Evolutionary conservation across 2,797 vertebrate species (phyloP), one percentile per base, ranked within the genome.

Genomic region (Sebastes miniatus): DNA sequence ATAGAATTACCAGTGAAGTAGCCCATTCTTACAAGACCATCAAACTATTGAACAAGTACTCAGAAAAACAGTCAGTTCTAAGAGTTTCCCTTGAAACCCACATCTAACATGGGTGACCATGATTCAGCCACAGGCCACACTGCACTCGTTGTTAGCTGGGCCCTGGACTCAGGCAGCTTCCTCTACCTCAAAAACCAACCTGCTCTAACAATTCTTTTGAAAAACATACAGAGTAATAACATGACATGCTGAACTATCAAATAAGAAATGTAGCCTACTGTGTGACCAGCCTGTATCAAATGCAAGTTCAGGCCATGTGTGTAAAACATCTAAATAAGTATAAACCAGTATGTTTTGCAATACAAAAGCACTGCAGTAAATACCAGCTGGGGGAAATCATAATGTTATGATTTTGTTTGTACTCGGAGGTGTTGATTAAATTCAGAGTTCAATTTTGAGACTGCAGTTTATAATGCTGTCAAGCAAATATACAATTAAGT

Each of bases 61-160:
- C 10, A 79, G 70, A 79, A 74, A 74, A 58, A 34, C 5, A 75
- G 76, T 11, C 61, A 74, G 62, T 57, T 79, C 22, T 62, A 77
- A 66, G 62, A 84, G 39, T 81, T 84, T 72, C 66, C 27, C 73
- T 70, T 27, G 24, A 64, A 77, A 57, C 25, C 85, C 80, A 90
- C 81, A 90, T 92, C 84, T 85, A 72, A 86, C 73, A 73, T 18
- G 58, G 56, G 56, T 75, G 73, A 76, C 75, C 73, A 72, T 73
- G 57, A 69, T 76, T 73, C 39, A 86, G 69, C 91, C 89, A 88
- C 90, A 86, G 76, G 68, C 79, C 78, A 69, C 59, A 66, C 31
- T 68, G 39, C 36, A n/a, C 72, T 75, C 14, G 16, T 50, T 72
- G 68, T 76, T 81, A 73, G 64, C 39, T 61, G 27, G 62, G 34